Conservation (phyloP, 2,113 vertebrate species). For the Jaculus jaculus region DNA sequence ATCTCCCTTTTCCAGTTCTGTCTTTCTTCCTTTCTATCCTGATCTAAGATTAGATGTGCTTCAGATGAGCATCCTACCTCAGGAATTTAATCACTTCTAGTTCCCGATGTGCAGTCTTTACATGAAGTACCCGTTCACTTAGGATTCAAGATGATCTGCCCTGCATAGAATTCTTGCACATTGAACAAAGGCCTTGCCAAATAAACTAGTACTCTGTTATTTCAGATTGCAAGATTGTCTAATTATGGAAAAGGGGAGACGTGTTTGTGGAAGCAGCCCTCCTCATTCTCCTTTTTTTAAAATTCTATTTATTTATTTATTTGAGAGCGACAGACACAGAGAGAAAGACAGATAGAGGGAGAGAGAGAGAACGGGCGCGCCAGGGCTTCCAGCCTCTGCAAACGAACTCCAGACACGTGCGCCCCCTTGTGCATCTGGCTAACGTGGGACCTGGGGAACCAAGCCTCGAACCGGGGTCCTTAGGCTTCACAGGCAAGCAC, state of each 20-base stretch:
- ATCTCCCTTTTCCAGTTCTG: background rate
- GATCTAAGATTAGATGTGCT: background rate
- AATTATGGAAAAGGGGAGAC: background rate
- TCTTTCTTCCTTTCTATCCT: background rate
- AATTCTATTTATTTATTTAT: background rate
- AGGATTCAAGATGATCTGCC: background rate
- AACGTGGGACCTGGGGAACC: too few species aligned
- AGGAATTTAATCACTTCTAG: background rate
- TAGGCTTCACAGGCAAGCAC: too few species aligned
- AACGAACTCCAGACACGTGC: too few species aligned
- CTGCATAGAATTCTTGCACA: background rate
- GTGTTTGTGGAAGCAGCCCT: background rate
- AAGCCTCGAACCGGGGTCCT: too few species aligned
- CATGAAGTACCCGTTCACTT: background rate
- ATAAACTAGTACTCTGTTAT: background rate
- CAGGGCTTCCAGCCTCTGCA: too few species aligned
- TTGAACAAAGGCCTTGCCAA: background rate
- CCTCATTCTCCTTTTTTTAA: background rate
- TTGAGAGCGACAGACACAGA: too few species aligned
- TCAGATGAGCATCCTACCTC: background rate
- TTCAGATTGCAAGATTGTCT: slow-evolving; percentile 2
- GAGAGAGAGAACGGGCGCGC: too few species aligned
- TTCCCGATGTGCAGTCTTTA: background rate
- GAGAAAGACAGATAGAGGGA: too few species aligned
- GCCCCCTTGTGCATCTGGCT: too few species aligned